A percentile compares a stretch with the other conserved stretches of the same genome.
These are phyloP conservation scores for Barypeithes pellucidus DNA, from an alignment of 2,888 invertebrate species.

Conservation along the genomic window DNA sequence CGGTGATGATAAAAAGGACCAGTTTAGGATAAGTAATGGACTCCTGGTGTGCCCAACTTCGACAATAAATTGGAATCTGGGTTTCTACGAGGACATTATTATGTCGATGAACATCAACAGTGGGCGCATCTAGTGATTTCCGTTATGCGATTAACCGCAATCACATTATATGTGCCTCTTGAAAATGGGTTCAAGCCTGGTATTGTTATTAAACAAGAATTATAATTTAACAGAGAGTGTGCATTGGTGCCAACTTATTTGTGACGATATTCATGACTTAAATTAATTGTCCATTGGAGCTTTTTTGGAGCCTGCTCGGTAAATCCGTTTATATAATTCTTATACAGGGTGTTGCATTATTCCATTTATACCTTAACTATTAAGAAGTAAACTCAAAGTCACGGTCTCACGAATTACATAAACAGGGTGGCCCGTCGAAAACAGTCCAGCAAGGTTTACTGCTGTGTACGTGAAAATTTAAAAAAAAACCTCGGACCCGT, in stretches of 20 bases:
- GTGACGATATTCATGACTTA: conserved; percentile 11
- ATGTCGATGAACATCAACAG: conserved; percentile 66
- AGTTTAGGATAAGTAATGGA: conserved; percentile 71
- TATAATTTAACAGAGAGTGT: conserved; percentile 54
- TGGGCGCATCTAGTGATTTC: conserved; percentile 68
- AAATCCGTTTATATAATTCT: too few relatives aligned
- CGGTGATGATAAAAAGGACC: conserved; percentile 67
- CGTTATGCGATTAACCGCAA: conserved; percentile 71
- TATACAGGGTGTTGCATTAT: too few relatives aligned
- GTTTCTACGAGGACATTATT: conserved; percentile 61
- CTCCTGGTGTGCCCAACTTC: conserved; percentile 65
- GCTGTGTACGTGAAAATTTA: too few relatives aligned
- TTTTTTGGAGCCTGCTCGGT: background rate
- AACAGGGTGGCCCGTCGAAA: too few relatives aligned
- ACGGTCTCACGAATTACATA: too few relatives aligned
- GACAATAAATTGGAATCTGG: conserved; percentile 62
- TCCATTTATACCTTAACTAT: too few relatives aligned
- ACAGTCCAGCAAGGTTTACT: too few relatives aligned
- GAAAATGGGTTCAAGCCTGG: conserved; percentile 48
- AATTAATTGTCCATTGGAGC: conserved; percentile 20
- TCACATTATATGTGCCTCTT: conserved; percentile 66
- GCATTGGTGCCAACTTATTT: conserved; percentile 37
- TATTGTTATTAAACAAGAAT: conserved; percentile 62
- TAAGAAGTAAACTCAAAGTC: too few relatives aligned
- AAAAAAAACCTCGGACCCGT: too few relatives aligned